phyloP scores from a whole-genome alignment of 2,113 vertebrate genomes.

The Origma solitaria region DNA sequence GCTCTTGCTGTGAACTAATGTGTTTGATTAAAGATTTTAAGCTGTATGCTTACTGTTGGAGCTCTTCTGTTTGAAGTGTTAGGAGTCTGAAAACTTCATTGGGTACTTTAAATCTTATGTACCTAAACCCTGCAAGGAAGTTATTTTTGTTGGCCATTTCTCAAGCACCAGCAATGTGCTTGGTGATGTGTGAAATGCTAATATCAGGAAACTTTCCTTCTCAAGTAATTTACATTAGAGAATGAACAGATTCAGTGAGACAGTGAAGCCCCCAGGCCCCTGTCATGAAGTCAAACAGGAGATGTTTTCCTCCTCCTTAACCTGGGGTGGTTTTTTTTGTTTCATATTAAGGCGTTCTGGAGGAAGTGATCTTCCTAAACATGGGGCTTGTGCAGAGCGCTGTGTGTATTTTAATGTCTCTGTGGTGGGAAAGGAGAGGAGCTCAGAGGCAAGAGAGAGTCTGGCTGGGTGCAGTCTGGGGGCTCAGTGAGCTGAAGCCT shows the following conservation, averaged over 20 bases:
- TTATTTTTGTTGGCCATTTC: conserved; percentile 49
- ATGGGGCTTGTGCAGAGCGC: background rate
- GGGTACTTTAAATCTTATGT: background rate
- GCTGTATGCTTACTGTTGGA: background rate
- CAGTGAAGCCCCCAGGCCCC: background rate
- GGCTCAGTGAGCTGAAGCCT: background rate
- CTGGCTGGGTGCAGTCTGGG: background rate
- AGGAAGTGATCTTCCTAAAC: background rate
- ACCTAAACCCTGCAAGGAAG: conserved; percentile 4
- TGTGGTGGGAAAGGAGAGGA: background rate
- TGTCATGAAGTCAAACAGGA: background rate
- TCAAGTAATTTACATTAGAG: background rate
- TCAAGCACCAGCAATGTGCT: background rate
- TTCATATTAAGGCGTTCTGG: background rate
- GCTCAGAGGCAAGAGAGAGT: background rate
- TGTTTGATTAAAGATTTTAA: conserved; percentile 49
- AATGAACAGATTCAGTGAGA: background rate
- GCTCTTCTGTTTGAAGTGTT: conserved; percentile 20
- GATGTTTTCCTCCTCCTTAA: background rate
- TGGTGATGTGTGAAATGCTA: conserved; percentile 25
- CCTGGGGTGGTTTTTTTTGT: background rate
- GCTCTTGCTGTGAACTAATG: conserved; percentile 30
- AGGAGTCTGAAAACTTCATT: background rate
- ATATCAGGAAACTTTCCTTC: conserved; percentile 48
- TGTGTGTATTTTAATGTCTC: background rate